Evolutionary conservation across 2,113 vertebrate species (phyloP), one percentile per base, ranked within the genome.

Genomic region (Agapornis roseicollis): DNA sequence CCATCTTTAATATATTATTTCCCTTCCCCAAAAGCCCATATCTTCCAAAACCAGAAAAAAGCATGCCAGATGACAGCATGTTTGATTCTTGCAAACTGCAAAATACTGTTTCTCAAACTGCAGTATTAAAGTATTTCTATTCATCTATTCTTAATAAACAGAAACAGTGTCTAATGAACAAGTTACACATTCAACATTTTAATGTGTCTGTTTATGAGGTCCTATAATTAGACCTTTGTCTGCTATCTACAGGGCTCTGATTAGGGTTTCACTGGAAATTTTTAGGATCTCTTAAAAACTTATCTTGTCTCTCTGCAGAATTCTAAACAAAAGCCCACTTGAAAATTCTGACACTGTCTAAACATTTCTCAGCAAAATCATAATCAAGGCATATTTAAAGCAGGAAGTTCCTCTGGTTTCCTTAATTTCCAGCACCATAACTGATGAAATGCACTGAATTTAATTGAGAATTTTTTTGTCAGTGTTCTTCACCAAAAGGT

Each of bases 151-250:
- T 58, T 89, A 92, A 89, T 81, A 95, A 20, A 82, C 88, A 90
- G 89, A 95, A 97, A 64, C 60, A 33, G 83, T 73, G 91, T 68
- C 76, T 94, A 94, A 96, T 87, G 85, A 97, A 76, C 68, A 94
- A 96, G 92, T 95, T 95, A 42, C 91, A 90, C 41, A 65, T 73
- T 94, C 47, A 92, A 94, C 76, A 92, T 96, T 96, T 96, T 93
- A 86, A 88, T 97, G 93, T 76, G 89, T 92, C 93, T 95, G 15
- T 96, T 97, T 97, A 89, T 35, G 93, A 96, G 93, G 58, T 77
- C 71, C 18, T 84, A 61, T 95, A 97, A 97, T 96, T 97, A 97
- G 93, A 94, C 87, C 65, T 97, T 97, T 97, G 86, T 97, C 95
- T 97, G 94, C 66, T 80, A 50, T 70, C 72, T 94, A 5, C 24